phyloP scores from a whole-genome alignment of 2,797 vertebrate genomes.

The Holocentrus rufus region DNA sequence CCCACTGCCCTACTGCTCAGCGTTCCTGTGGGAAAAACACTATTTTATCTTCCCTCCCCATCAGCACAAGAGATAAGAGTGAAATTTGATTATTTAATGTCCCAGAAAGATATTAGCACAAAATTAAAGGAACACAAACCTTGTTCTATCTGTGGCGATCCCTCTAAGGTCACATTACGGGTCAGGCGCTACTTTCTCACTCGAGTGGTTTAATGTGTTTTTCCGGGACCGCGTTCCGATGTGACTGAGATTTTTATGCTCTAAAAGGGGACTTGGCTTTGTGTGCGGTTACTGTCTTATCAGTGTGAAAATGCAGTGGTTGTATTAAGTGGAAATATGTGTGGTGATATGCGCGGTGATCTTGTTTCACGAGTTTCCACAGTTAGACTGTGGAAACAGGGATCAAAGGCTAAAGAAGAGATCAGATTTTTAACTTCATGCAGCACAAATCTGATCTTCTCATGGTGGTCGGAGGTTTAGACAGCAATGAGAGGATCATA shows the following conservation, averaged over 20 bases:
- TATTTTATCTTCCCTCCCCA: conserved; percentile 31
- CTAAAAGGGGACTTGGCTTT: neutral
- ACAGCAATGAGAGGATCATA: no score
- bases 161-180: conserved; percentile 30
- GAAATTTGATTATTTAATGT: conserved; percentile 75
- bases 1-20: neutral
- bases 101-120: conserved; percentile 58
- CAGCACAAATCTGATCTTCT: no score
- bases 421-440: no score
- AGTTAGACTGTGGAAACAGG: no score
- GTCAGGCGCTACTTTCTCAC: conserved; percentile 47
- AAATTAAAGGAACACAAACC: conserved; percentile 75
- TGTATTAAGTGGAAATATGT: no score
- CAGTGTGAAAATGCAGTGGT: neutral
- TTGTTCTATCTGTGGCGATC: conserved; percentile 49
- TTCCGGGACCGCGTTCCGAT: neutral
- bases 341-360: no score
- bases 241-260: neutral
- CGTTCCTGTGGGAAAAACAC: conserved; percentile 58
- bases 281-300: neutral
- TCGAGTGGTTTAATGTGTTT: neutral
- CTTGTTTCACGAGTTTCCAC: no score
- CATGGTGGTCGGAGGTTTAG: no score
- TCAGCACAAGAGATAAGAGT: conserved; percentile 44
- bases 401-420: no score